These are phyloP conservation scores for Acromyrmex charruanus DNA, from an alignment of 1,140 invertebrate species.

Conservation along the genomic window DNA sequence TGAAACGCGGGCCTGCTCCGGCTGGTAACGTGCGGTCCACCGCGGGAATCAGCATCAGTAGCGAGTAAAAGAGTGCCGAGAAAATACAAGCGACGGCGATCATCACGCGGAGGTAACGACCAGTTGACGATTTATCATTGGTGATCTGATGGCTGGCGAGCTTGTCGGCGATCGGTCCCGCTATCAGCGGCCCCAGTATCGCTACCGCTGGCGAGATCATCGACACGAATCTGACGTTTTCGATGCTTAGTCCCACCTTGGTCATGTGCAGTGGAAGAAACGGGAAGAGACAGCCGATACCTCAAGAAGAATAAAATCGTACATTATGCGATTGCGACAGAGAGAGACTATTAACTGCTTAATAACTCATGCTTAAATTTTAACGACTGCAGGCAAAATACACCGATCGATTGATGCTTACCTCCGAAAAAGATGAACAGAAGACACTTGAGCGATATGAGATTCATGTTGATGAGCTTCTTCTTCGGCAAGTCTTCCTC, in stretches of 20 bases:
- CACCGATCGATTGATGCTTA: slow-evolving; percentile 64
- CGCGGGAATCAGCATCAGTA: slow-evolving; percentile 89
- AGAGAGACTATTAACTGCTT: background rate
- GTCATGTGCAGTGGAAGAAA: slow-evolving; percentile 92
- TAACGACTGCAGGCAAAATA: background rate
- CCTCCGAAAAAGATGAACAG: slow-evolving; percentile 87
- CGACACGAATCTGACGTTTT: slow-evolving; percentile 91
- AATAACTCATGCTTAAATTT: background rate
- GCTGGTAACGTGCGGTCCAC: slow-evolving; percentile 87
- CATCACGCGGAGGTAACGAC: slow-evolving; percentile 89
- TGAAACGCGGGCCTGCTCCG: slow-evolving; percentile 88
- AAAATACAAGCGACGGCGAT: slow-evolving; percentile 90
- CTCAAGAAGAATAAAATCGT: slow-evolving; percentile 84
- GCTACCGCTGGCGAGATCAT: slow-evolving; percentile 91
- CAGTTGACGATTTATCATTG: slow-evolving; percentile 81
- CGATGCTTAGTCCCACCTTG: slow-evolving; percentile 89
- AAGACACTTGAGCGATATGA: slow-evolving; percentile 87
- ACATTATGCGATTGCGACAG: background rate
- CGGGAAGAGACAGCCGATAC: slow-evolving; percentile 91
- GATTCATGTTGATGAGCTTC: slow-evolving; percentile 83
- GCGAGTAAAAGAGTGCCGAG: slow-evolving; percentile 89
- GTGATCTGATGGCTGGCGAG: slow-evolving; percentile 84
- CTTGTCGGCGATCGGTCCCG: slow-evolving; percentile 90
- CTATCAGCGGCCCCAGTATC: slow-evolving; percentile 89
- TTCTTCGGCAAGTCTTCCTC: slow-evolving; percentile 76